Conservation (phyloP, 2,888 invertebrate species). For the Calameuta idolon region DNA sequence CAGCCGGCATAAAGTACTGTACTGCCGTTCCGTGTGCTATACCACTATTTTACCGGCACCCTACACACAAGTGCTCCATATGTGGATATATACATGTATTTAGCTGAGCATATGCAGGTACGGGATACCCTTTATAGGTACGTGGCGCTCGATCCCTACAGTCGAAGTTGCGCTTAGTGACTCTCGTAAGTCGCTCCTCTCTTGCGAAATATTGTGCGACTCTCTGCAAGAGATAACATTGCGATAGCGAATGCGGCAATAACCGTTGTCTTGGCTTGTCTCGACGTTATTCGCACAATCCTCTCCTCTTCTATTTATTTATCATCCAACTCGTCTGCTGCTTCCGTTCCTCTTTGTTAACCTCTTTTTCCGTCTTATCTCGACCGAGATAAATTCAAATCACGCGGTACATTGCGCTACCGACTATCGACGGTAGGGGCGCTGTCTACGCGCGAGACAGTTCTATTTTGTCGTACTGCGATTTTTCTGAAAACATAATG, state of each 20-base stretch:
- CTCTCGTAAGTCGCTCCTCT: neutral
- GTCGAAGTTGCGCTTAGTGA: conserved; percentile 8
- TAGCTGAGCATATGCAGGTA: neutral
- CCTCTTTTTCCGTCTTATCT: neutral
- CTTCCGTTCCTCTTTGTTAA: neutral
- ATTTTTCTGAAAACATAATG: neutral
- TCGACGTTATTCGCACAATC: neutral
- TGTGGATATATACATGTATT: neutral
- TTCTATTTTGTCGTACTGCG: neutral
- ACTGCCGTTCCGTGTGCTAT: neutral
- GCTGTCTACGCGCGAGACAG: neutral
- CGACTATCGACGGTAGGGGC: neutral
- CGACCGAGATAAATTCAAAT: neutral
- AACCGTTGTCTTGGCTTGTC: conserved; percentile 19
- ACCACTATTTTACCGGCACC: neutral
- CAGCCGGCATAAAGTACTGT: neutral
- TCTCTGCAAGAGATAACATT: conserved; percentile 28
- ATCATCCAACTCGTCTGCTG: neutral
- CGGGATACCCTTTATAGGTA: conserved; percentile 21
- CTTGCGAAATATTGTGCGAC: conserved; percentile 33
- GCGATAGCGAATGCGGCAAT: conserved; percentile 35
- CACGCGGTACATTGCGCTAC: neutral
- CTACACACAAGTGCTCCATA: neutral
- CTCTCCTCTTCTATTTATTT: neutral
- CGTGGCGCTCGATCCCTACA: conserved; percentile 17